These are phyloP conservation scores for Parnassius apollo DNA, from an alignment of 2,888 invertebrate species.

Conservation along the genomic window DNA sequence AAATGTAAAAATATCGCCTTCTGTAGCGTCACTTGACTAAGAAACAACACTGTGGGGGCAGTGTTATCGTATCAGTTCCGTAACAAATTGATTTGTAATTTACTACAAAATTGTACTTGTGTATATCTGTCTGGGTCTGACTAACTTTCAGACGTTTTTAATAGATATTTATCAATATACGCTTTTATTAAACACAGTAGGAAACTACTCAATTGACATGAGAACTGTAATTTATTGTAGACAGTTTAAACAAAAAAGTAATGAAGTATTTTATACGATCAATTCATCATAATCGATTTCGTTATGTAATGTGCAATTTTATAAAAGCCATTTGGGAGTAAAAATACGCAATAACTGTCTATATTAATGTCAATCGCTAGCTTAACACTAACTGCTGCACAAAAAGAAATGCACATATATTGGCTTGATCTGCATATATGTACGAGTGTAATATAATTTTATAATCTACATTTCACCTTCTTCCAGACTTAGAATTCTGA, in stretches of 20 bases:
- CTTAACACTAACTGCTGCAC: no score
- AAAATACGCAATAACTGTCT: no score
- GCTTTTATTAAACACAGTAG: constrained; percentile 3
- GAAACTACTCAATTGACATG: constrained; percentile 2
- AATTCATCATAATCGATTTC: neutral
- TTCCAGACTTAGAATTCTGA: no score
- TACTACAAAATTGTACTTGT: constrained; percentile 17
- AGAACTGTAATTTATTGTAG: constrained; percentile 8
- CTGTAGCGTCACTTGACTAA: constrained; percentile 14
- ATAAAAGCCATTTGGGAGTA: neutral
- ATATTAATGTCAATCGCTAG: no score
- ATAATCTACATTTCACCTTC: no score
- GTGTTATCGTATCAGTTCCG: constrained; percentile 11
- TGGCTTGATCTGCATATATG: no score
- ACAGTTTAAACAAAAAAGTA: constrained; percentile 11
- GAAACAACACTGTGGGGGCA: constrained; percentile 17
- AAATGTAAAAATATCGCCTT: constrained; percentile 12
- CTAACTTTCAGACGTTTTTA: constrained; percentile 2
- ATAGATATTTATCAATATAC: constrained; percentile 6
- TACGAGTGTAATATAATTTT: no score
- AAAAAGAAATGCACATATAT: no score
- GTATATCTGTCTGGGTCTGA: constrained; percentile 1
- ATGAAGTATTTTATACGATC: neutral
- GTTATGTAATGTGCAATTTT: neutral
- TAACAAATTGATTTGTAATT: constrained; percentile 31